phyloP scores from a whole-genome alignment of 2,888 invertebrate genomes.

The Eueremaeus valkanovi region DNA sequence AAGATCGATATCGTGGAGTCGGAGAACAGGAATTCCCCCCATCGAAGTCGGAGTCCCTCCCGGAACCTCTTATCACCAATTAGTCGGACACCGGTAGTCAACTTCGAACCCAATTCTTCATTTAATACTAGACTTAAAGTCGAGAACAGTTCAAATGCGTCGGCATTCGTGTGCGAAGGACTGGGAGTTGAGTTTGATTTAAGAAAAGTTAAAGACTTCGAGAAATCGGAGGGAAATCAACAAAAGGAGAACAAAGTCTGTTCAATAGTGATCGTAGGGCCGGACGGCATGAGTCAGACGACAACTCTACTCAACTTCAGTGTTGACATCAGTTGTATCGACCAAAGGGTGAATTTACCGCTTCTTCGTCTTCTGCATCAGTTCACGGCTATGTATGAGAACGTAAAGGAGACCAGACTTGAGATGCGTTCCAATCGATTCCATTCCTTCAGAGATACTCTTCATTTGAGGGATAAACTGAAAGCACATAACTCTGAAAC shows the following conservation, averaged over 20 bases:
- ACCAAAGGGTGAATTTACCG: conserved; percentile 96
- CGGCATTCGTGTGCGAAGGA: conserved; percentile 87
- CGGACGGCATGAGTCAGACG: conserved; percentile 57
- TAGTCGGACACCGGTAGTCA: conserved; percentile 33
- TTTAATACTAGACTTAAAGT: conserved; percentile 58
- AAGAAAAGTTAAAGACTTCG: conserved; percentile 80
- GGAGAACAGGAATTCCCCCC: conserved; percentile 56
- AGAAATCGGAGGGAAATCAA: conserved; percentile 48
- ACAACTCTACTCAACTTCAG: conserved; percentile 88
- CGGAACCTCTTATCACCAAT: too few species aligned
- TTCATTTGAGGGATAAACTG: conserved; percentile 1
- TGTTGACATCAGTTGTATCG: conserved; percentile 79
- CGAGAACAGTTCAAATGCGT: conserved; percentile 64
- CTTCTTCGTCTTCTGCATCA: conserved; percentile 84
- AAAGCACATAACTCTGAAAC: conserved; percentile 1
- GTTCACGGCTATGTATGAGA: conserved; percentile 95
- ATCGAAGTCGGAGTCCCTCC: background rate
- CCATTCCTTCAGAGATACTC: conserved; percentile 47
- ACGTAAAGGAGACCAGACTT: conserved; percentile 87
- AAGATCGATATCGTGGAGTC: conserved; percentile 92
- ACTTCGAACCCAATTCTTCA: conserved; percentile 44
- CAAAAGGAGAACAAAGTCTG: conserved; percentile 56
- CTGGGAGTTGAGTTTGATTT: conserved; percentile 84
- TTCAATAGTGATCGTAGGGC: conserved; percentile 66
- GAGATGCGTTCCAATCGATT: conserved; percentile 71